Evolutionary conservation across 2,797 vertebrate species (phyloP).

Genomic region (Bovichtus variegatus): DNA sequence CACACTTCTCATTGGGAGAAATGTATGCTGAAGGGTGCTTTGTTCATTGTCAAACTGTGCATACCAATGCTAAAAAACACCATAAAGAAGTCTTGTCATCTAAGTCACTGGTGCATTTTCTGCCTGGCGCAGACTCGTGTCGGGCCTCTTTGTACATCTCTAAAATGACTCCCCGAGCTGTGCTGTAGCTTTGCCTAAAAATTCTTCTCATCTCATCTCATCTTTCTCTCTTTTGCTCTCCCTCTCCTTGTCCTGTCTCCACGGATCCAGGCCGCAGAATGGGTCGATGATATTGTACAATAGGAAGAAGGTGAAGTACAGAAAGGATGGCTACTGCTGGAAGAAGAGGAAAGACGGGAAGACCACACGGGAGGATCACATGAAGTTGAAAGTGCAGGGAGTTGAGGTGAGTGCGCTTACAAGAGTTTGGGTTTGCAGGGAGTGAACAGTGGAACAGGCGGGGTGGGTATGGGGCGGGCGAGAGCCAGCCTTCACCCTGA

Average conservation of each 20-base stretch:
- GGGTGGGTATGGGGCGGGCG: neutral
- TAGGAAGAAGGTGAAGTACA: slow-evolving; percentile 99
- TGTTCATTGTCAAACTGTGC: slow-evolving; percentile 81
- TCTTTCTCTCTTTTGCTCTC: slow-evolving; percentile 61
- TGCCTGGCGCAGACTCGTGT: slow-evolving; percentile 68
- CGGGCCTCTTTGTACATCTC: slow-evolving; percentile 78
- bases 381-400: slow-evolving; percentile 97
- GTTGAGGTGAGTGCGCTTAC: slow-evolving; percentile 77
- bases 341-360: slow-evolving; percentile 99
- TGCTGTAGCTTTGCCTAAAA: slow-evolving; percentile 79
- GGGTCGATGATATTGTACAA: slow-evolving; percentile 99
- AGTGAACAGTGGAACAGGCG: slow-evolving; percentile 11
- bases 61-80: slow-evolving; percentile 76
- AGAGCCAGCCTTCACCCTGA: slow-evolving; percentile 64
- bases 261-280: slow-evolving; percentile 95
- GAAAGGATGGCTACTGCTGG: slow-evolving; percentile 99
- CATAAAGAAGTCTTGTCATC: slow-evolving; percentile 79
- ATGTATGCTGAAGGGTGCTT: slow-evolving; percentile 78
- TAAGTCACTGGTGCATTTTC: slow-evolving; percentile 81
- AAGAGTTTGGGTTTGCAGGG: slow-evolving; percentile 46
- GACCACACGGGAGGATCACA: slow-evolving; percentile 98
- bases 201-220: slow-evolving; percentile 67
- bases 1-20: slow-evolving; percentile 62
- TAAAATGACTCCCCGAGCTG: slow-evolving; percentile 79
- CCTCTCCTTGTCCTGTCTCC: slow-evolving; percentile 53